Conservation (phyloP, 1,140 invertebrate species). For the Drosophila virilis region DNA sequence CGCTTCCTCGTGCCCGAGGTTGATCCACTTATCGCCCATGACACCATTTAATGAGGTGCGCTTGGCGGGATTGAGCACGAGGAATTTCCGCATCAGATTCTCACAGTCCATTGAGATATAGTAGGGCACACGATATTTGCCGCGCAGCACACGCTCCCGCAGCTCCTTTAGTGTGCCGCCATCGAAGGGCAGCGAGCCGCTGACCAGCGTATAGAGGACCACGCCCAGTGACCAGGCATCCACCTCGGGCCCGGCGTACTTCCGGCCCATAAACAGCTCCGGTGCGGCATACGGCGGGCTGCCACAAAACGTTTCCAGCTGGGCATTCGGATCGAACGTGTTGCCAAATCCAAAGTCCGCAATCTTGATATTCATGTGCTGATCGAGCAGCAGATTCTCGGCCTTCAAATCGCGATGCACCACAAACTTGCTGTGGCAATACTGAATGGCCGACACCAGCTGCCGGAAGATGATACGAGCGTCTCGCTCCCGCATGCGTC, state of each 20-base stretch:
- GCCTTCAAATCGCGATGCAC: slow-evolving; percentile 98
- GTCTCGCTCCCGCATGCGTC: slow-evolving; percentile 99
- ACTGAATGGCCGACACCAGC: slow-evolving; percentile 99
- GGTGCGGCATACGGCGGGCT: slow-evolving; percentile 99
- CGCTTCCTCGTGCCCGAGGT: slow-evolving; percentile 97
- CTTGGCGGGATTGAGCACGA: slow-evolving; percentile 99
- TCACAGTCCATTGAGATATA: slow-evolving; percentile 99
- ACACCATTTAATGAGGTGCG: slow-evolving; percentile 98
- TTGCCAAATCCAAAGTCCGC: slow-evolving; percentile 99
- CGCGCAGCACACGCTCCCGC: slow-evolving; percentile 97
- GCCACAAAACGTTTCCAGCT: slow-evolving; percentile 99
- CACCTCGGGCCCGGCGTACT: slow-evolving; percentile 99
- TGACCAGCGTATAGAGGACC: slow-evolving; percentile 99
- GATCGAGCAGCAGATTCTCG: slow-evolving; percentile 98
- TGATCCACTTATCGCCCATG: slow-evolving; percentile 99
- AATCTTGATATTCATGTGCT: slow-evolving; percentile 99
- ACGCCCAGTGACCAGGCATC: slow-evolving; percentile 99
- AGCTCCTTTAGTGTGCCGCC: slow-evolving; percentile 99
- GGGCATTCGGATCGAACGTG: slow-evolving; percentile 99
- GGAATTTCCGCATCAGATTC: slow-evolving; percentile 99
- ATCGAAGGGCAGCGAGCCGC: slow-evolving; percentile 99
- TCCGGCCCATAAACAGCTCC: slow-evolving; percentile 99
- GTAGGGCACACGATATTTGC: slow-evolving; percentile 99
- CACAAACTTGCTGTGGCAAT: slow-evolving; percentile 99
- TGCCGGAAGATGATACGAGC: slow-evolving; percentile 99